Evolutionary conservation across 2,888 invertebrate genomes (phyloP), one percentile per base, ranked within the genome.

Genomic region (Acrocera orbiculus): DNA sequence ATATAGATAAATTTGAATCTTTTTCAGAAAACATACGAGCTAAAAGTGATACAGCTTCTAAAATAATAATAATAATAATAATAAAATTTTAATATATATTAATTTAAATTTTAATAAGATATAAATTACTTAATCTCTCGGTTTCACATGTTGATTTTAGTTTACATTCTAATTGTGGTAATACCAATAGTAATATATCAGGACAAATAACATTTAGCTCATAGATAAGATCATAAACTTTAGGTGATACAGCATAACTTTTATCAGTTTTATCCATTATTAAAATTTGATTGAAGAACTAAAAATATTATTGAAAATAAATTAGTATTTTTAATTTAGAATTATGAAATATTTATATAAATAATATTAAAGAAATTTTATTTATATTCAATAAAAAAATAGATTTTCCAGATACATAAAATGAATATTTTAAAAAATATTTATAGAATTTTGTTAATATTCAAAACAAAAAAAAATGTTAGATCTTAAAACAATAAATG

Each of bases 21-120:
- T 82, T 85, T 54, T 93, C 92, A 1, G 92, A 90, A 61, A 96
- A 96, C 92, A 96, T 93, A 51, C 90, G 71, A 1, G 93, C 90
- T 28, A 96, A 64, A 27, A 96, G 59, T 0, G 86, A 80, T 3
- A 89, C 87, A 0, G 89, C 90, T 39, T 76, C 77, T 62, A 42
- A 38, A 19, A 19, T 19, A 19, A 19, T 6, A 19, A 4, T 13
- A 26, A 6, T 25, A 26, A 26, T 1, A 16, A 25, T 26, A 26
- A 14, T 2, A 14, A 14, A 26, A 15, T 14, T 26, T 5, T 11
- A 26, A 8, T 26, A 14, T 8, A 14, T n/a, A n/a, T n/a, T n/a
- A n/a, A n/a, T n/a, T n/a, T n/a, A n/a, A n/a, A n/a, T n/a, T n/a
- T n/a, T n/a, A n/a, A n/a, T n/a, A n/a, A n/a, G 4, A 10, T 8